Base-by-base conservation (phyloP, 2,888 invertebrate species). In the Scrobipalpa costella region DNA sequence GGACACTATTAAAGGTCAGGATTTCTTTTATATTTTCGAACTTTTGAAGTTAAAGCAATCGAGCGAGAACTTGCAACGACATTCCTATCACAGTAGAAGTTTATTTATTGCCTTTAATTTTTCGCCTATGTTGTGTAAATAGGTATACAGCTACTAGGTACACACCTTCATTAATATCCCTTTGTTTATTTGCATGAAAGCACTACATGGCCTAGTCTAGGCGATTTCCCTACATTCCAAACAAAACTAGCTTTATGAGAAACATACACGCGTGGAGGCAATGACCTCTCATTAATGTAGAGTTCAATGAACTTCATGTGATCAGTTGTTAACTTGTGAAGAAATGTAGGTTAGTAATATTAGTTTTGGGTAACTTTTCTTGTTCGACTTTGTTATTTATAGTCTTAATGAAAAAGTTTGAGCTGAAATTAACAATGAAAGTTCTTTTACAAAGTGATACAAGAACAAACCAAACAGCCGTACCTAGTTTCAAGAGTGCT, bases 221-320 rank as follows among this genome's bases (percentile, higher is more conserved):
- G 55, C 0, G 5, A 55, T 34, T 55, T 34, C 15, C 55, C 55
- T 55, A 55, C 55, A 55, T 55, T 2, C 34, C 52, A 33, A 11
- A 33, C 55, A 34, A 34, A 33, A 7, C n/a, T 55, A 55, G 7
- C 27, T 55, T 55, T 55, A 55, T 55, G 55, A 34, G 17, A 15
- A n/a, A 8, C 34, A 55, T 34, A 55, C 55, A 55, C 55, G 55
- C 55, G 15, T 33, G n/a, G 27, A 55, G 55, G 15, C 34, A 34
- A 13, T 55, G 55, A 55, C 55, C 34, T 34, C 55, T 7, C 49
- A 0, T 50, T 8, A 33, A 15, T 17, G 34, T 15, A 7, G 21
- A 52, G 50, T 21, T 52, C 21, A 52, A 21, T 52, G 21, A 21
- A 21, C 21, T 27, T 11, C 9, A 17, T 49, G 49, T 49, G 17